These are phyloP conservation scores for Tyto alba DNA, from an alignment of 2,113 vertebrate genomes.

Conservation along the genomic window DNA sequence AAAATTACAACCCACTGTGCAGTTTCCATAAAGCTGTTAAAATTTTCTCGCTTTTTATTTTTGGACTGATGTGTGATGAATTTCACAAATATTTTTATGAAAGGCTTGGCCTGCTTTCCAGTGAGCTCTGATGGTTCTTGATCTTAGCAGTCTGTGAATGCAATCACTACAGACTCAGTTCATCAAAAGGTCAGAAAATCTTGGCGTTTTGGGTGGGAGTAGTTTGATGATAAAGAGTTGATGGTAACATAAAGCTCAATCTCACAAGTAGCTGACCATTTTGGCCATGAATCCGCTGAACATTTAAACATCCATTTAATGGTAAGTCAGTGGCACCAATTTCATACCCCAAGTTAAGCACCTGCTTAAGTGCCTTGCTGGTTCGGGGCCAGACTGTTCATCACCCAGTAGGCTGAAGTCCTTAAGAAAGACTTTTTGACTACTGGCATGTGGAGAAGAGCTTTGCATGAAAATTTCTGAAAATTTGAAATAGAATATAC, in stretches of 20 bases:
- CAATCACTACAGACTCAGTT: background rate
- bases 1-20: background rate
- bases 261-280: background rate
- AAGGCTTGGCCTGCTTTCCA: background rate
- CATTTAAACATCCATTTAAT: background rate
- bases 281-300: background rate
- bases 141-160: background rate
- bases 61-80: background rate
- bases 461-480: background rate
- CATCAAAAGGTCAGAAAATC: background rate
- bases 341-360: background rate
- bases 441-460: background rate
- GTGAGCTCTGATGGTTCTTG: background rate
- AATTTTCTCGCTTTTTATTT: background rate
- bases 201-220: background rate
- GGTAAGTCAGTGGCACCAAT: background rate
- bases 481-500: background rate
- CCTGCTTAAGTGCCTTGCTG: background rate
- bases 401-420: background rate
- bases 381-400: background rate
- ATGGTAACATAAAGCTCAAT: background rate
- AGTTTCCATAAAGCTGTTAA: background rate
- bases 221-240: background rate
- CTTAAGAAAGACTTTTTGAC: background rate
- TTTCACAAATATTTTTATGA: background rate